These are phyloP conservation scores for Indicator maculatus DNA, from an alignment of 2,113 vertebrate genomes.

Conservation along the genomic window DNA sequence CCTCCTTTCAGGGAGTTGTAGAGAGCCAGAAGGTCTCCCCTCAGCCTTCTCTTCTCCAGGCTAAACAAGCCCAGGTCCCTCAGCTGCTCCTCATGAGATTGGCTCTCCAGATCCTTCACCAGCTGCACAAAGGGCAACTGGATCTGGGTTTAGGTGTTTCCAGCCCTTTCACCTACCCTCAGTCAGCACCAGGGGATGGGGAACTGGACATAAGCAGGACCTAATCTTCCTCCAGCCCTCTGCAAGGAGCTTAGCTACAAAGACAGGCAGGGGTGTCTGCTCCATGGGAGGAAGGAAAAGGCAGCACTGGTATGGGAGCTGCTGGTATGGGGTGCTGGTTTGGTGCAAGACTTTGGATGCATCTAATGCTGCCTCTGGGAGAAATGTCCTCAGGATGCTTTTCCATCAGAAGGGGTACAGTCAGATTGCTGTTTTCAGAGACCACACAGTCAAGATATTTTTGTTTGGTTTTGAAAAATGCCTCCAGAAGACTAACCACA, in stretches of 20 bases:
- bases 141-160: rapidly evolving
- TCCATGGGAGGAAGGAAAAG: rapidly evolving
- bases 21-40: too few relatives aligned
- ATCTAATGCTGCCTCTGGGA: rapidly evolving
- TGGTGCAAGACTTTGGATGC: neutral
- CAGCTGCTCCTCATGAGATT: too few relatives aligned
- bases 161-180: neutral
- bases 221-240: rapidly evolving
- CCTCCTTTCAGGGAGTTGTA: too few relatives aligned
- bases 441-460: rapidly evolving
- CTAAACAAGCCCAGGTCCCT: too few relatives aligned
- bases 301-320: rapidly evolving
- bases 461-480: neutral
- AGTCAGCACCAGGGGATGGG: neutral
- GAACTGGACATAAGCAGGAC: neutral
- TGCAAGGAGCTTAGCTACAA: rapidly evolving
- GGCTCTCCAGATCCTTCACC: too few relatives aligned
- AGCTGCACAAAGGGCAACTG: too few relatives aligned
- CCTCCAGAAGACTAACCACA: neutral
- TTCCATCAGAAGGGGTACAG: rapidly evolving
- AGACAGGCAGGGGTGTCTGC: too few relatives aligned
- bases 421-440: neutral
- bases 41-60: too few relatives aligned
- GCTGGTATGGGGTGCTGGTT: neutral
- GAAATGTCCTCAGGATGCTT: rapidly evolving